Evolutionary conservation across 2,888 invertebrate species (phyloP).

Genomic region (Acronicta alni): DNA sequence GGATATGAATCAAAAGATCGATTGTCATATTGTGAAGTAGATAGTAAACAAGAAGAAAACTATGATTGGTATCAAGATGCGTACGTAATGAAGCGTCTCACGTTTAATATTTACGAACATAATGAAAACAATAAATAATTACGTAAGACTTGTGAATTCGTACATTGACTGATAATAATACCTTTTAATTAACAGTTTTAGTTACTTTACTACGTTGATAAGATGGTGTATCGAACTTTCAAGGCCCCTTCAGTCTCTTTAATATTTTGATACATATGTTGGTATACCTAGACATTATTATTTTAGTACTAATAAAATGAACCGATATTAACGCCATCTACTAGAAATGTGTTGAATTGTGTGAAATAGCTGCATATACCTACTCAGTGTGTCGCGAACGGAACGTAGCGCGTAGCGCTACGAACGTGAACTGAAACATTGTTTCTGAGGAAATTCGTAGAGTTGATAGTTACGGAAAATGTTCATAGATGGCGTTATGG

Average conservation of each 20-base stretch:
- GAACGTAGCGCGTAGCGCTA: conserved; percentile 5
- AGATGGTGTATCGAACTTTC: conserved; percentile 19
- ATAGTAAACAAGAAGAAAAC: conserved; percentile 19
- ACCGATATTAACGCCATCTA: conserved; percentile 51
- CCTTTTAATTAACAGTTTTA: conserved; percentile 12
- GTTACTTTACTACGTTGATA: conserved; percentile 35
- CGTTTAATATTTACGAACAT: conserved; percentile 6
- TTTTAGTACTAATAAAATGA: no score
- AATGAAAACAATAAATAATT: conserved; percentile 12
- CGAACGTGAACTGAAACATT: not conserved
- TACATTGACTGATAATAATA: not conserved
- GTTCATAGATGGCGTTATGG: conserved; percentile 58
- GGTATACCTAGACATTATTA: no score
- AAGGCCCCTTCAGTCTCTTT: conserved; percentile 16
- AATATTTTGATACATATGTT: no score
- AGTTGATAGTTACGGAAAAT: conserved; percentile 14
- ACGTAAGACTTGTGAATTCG: conserved; percentile 10
- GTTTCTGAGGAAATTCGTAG: conserved; percentile 15
- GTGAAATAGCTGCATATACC: not conserved
- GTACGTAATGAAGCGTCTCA: conserved; percentile 14
- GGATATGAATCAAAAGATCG: conserved; percentile 38
- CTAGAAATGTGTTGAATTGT: conserved; percentile 11
- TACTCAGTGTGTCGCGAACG: conserved; percentile 5
- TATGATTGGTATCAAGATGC: not conserved
- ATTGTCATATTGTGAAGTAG: conserved; percentile 8